phyloP scores from a whole-genome alignment of 2,888 invertebrate genomes.

The Furcula furcula region DNA sequence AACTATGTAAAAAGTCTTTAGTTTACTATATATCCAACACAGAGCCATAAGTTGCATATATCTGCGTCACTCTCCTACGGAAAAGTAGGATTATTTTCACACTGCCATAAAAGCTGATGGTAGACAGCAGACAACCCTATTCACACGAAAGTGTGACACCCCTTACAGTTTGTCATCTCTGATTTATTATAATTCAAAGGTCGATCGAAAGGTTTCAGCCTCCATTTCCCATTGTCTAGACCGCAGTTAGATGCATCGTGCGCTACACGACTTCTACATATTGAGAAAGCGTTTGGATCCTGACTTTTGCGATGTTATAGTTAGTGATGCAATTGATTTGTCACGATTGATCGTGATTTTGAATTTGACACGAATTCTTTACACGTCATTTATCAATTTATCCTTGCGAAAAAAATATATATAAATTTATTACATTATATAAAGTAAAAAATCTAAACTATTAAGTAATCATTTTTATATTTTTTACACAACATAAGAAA shows the following conservation, averaged over 20 bases:
- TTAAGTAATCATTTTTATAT: too few species aligned
- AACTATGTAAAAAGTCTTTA: too few species aligned
- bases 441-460: too few species aligned
- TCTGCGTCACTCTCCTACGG: too few species aligned
- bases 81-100: too few species aligned
- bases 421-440: too few species aligned
- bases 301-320: not conserved
- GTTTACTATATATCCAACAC: too few species aligned
- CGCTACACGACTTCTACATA: not conserved
- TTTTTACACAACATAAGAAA: too few species aligned
- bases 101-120: too few species aligned
- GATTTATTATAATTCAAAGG: conserved; percentile 4
- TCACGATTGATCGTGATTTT: conserved; percentile 1
- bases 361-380: not conserved
- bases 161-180: not conserved
- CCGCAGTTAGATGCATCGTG: not conserved
- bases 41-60: too few species aligned
- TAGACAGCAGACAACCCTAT: too few species aligned
- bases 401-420: too few species aligned
- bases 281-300: not conserved
- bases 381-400: not conserved
- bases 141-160: not conserved
- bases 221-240: conserved; percentile 2
- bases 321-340: not conserved
- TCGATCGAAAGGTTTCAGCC: conserved; percentile 5